phyloP scores from a whole-genome alignment of 2,797 vertebrate genomes.

The Microtus obscurus region DNA sequence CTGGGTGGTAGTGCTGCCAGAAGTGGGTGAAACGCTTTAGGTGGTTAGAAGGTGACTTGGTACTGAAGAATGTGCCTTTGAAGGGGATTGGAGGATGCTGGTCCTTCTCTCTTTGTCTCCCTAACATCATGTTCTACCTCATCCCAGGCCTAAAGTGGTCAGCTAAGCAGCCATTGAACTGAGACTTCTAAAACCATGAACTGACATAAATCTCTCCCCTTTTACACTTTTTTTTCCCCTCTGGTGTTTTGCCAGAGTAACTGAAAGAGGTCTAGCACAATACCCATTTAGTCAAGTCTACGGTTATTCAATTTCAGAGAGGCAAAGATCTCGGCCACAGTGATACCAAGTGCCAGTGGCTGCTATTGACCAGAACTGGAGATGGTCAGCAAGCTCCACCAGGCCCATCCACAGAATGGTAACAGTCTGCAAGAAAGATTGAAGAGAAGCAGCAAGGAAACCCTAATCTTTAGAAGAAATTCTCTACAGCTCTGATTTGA shows the following conservation, averaged over 20 bases:
- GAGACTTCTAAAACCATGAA: background rate
- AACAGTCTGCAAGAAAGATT: background rate
- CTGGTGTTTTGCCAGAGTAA: background rate
- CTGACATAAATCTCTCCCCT: background rate
- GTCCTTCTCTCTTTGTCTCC: fast-evolving
- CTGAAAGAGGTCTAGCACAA: background rate
- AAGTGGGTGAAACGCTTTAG: background rate
- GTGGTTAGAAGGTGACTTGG: background rate
- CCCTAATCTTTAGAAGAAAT: background rate
- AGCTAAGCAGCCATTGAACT: background rate
- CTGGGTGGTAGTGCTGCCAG: background rate
- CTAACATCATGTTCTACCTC: background rate
- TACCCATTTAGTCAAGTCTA: background rate
- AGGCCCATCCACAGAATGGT: background rate
- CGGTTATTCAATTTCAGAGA: background rate
- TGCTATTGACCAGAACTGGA: background rate
- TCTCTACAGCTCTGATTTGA: background rate
- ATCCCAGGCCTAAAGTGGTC: background rate
- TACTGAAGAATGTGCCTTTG: background rate
- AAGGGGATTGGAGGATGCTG: background rate
- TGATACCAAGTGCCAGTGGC: fast-evolving
- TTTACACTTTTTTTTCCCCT: too few relatives aligned
- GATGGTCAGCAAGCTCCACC: background rate
- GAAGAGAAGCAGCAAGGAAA: background rate
- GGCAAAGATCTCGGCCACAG: background rate